Base-by-base conservation (phyloP, 2,888 invertebrate species). In the Ophion ventricosus region DNA sequence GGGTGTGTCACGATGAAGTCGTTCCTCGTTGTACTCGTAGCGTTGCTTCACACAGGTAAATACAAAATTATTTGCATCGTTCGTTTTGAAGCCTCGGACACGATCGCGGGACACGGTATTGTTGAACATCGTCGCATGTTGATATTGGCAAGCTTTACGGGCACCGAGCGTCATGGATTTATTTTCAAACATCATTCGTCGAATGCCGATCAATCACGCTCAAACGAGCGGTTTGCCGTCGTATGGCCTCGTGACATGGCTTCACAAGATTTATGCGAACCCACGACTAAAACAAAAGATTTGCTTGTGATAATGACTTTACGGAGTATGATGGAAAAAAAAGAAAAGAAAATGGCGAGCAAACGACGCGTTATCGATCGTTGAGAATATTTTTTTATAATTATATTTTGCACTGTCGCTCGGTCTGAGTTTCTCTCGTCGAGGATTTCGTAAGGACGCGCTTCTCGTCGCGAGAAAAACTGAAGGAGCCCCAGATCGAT, bases 1-100 rank as follows among this genome's bases (percentile, higher is more conserved):
- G 87, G 90, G 91, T 91, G 92, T 90, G 91, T 91, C 91, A 88
- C 87, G 83, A 92, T 92, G 92, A 89, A 87, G 87, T 88, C 85
- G 79, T 76, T 88, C 66, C 87, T 84, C 77, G 77, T 87, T 76
- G 84, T 87, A 84, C 57, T 90, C 80, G 77, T 90, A 56, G 87
- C 86, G 61, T 76, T 90, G 66, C 76, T 90, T 43, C 88, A 91
- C 57, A 85, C 88, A 84, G 91, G 92, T 92, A 89, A 88, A 72
- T 86, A 70, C 29, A 17, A 17, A 35, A 54, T 61, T 25, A 29
- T 75, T 61, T 79, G 35, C 43, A 26, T 76, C 54, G 49, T 57
- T 73, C 7, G 49, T 49, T 49, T 49, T 49, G 49, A 49, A 4
- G 14, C 49, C 17, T 17, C 17, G 17, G 4, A 49, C 14, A 49